Percentiles rank a stretch among this genome's conserved stretches.
phyloP scores from a whole-genome alignment of 1,140 invertebrate species.

The Ceratosolen fusciceps region DNA sequence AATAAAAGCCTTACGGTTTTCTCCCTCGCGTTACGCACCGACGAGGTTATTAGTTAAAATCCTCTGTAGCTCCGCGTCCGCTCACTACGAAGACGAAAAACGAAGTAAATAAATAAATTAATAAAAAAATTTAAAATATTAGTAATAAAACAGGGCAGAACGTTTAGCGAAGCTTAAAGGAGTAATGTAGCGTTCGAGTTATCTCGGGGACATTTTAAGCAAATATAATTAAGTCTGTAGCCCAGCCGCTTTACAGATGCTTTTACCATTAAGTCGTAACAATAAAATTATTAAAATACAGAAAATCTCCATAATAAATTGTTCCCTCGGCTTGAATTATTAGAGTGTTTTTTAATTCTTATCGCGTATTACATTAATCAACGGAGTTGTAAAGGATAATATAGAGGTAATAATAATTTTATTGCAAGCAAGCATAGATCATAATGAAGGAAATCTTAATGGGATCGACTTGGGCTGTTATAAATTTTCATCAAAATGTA shows the following conservation, averaged over 20 bases:
- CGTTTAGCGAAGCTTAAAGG: background rate
- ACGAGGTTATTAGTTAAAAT: too few relatives aligned
- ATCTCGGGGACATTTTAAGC: too few relatives aligned
- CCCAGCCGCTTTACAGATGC: too few relatives aligned
- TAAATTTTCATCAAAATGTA: constrained; percentile 44
- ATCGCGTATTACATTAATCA: constrained; percentile 27
- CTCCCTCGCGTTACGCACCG: too few relatives aligned
- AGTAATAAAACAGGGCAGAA: background rate
- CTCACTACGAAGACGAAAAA: too few relatives aligned
- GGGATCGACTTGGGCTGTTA: constrained; percentile 10
- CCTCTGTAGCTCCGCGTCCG: too few relatives aligned
- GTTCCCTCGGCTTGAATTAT: background rate
- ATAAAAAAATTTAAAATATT: constrained; percentile 9
- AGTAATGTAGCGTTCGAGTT: background rate
- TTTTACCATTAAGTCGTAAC: background rate
- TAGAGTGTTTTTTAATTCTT: constrained; percentile 19
- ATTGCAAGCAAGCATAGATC: constrained; percentile 30
- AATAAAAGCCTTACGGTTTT: too few relatives aligned
- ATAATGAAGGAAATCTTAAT: constrained; percentile 42
- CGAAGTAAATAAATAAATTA: too few relatives aligned
- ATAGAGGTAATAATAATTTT: constrained; percentile 40
- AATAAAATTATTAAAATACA: constrained; percentile 19
- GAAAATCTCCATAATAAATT: constrained; percentile 1
- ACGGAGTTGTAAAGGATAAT: constrained; percentile 33
- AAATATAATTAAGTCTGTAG: constrained; percentile 5